Evolutionary conservation across 2,113 vertebrate genomes (phyloP).

Genomic region (Epinephelus fuscoguttatus): DNA sequence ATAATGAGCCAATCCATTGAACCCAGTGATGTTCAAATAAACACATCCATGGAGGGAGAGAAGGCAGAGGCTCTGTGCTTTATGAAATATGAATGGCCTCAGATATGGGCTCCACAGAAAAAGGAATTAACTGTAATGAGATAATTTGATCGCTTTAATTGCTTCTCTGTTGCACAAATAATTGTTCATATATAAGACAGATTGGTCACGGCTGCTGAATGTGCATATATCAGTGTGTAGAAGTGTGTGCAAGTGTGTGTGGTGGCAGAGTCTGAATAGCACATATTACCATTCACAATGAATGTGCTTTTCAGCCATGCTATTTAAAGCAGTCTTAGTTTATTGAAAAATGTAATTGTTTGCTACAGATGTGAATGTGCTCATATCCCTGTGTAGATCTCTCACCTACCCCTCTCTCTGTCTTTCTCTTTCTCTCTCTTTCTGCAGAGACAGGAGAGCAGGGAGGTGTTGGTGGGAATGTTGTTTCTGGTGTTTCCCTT

Average conservation of each 20-base stretch:
- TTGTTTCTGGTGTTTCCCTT: constrained; percentile 96
- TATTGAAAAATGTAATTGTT: not conserved
- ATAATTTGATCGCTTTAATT: constrained; percentile 46
- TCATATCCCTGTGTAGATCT: not conserved
- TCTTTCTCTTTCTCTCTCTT: not conserved
- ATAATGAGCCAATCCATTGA: constrained; percentile 37
- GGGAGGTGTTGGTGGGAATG: constrained; percentile 92
- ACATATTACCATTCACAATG: constrained; percentile 24
- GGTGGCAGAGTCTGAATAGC: constrained; percentile 17
- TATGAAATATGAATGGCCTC: constrained; percentile 28
- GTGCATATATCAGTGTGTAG: not conserved
- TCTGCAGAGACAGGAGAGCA: constrained; percentile 88
- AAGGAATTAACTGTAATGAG: constrained; percentile 37
- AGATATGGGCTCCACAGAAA: constrained; percentile 17
- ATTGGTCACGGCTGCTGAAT: constrained; percentile 34
- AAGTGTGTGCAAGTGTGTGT: constrained; percentile 2
- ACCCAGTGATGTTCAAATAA: constrained; percentile 32
- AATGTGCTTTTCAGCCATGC: not conserved
- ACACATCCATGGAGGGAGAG: constrained; percentile 16
- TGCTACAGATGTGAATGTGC: not conserved
- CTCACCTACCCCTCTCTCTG: not conserved
- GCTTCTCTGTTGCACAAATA: constrained; percentile 32
- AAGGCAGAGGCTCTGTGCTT: constrained; percentile 4
- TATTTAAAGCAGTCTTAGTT: not conserved
- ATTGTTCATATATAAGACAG: constrained; percentile 41